Percentiles rank a stretch among this genome's conserved stretches.
These are phyloP conservation scores for Spinus pinus DNA, from an alignment of 2,797 vertebrate species.

Conservation along the genomic window DNA sequence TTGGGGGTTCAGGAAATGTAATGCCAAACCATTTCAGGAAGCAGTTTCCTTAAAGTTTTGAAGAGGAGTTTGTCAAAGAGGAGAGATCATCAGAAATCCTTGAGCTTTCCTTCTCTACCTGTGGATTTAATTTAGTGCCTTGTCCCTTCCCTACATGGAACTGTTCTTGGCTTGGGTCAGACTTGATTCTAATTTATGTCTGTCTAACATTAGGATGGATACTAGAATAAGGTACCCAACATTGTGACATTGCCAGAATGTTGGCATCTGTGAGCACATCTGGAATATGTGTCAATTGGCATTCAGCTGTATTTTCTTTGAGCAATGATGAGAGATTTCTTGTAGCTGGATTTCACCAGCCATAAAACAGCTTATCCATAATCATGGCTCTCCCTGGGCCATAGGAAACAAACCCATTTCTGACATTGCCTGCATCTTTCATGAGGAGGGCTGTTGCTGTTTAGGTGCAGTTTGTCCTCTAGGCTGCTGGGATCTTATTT, in stretches of 20 bases:
- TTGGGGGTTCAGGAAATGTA: neutral
- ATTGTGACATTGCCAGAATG: neutral
- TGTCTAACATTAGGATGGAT: neutral
- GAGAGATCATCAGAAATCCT: neutral
- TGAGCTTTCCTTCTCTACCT: neutral
- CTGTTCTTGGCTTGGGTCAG: neutral
- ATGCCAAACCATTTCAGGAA: neutral
- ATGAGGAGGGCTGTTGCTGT: accelerated
- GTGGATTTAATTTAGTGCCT: neutral
- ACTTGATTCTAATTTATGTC: neutral
- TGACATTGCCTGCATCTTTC: neutral
- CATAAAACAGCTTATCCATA: neutral
- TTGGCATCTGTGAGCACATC: neutral
- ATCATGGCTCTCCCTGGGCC: neutral
- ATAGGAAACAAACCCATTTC: neutral
- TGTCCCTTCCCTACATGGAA: neutral
- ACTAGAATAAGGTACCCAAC: neutral
- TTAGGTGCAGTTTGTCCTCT: neutral
- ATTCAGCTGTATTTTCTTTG: neutral
- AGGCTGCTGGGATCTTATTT: neutral
- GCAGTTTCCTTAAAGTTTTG: neutral
- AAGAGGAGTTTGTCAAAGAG: neutral
- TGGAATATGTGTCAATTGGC: neutral
- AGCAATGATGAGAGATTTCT: neutral
- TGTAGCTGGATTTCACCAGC: neutral